Percentiles rank a stretch among this genome's conserved stretches.
Conservation (phyloP, 2,888 invertebrate genomes). For the Calliscelio sp. region DNA sequence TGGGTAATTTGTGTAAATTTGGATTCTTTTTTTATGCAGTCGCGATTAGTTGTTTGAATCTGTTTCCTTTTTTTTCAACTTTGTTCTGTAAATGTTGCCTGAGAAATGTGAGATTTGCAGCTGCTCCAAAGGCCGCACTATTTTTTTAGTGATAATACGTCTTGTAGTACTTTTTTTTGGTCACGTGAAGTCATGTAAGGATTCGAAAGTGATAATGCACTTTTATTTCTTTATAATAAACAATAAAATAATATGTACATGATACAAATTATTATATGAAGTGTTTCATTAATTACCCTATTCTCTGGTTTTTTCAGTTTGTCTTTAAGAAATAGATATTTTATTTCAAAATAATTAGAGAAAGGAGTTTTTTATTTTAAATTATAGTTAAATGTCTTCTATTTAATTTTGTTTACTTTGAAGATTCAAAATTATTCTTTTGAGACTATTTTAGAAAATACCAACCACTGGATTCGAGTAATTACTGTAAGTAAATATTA, state of each 20-base stretch:
- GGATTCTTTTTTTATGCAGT: neutral
- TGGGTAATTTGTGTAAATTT: too few relatives aligned
- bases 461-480: too few relatives aligned
- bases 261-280: too few relatives aligned
- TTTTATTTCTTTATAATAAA: slow-evolving; percentile 57
- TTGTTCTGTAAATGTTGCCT: slow-evolving; percentile 32
- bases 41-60: neutral
- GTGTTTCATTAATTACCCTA: neutral
- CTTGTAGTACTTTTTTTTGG: slow-evolving; percentile 37
- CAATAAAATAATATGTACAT: slow-evolving; percentile 36
- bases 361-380: too few relatives aligned
- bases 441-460: too few relatives aligned
- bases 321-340: too few relatives aligned
- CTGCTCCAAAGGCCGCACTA: slow-evolving; percentile 30
- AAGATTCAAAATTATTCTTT: too few relatives aligned
- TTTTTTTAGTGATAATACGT: slow-evolving; percentile 50
- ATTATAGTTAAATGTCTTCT: too few relatives aligned
- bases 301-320: neutral
- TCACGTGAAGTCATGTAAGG: slow-evolving; percentile 27
- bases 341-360: too few relatives aligned
- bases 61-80: neutral
- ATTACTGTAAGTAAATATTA: too few relatives aligned
- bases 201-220: slow-evolving; percentile 24
- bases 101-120: slow-evolving; percentile 21
- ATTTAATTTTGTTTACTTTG: too few relatives aligned